Base-by-base conservation (phyloP, 1,140 invertebrate species). In the Drosophila insularis region DNA sequence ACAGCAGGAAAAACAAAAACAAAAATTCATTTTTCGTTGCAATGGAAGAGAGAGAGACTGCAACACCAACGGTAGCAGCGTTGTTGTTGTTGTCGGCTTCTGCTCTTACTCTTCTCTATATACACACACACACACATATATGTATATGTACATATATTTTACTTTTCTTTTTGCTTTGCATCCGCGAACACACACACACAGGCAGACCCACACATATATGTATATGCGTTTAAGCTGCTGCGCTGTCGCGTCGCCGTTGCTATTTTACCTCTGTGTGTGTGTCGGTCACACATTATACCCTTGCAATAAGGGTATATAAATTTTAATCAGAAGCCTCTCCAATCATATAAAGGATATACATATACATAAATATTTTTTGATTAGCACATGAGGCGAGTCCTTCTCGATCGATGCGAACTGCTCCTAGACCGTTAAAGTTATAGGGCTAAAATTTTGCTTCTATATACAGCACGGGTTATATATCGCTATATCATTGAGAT, bases 131-230 rank as follows among this genome's bases (percentile, higher is more conserved):
- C 21, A 14, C 27, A 55, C 27, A 68, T 21, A 46, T 13, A 32
- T 46, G n/a, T 13, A 56, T 35, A 2, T 63, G 46, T 56, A 19
- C 37, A 21, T 62, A 66, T 81, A 75, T 87, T 85, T 73, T 80
- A 66, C 80, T 78, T 80, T 80, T 89, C 84, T 82, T 87, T 87
- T 82, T 58, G 39, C 78, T 78, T 63, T 78, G 39, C 67, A 77
- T 77, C 59, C 73, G 73, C 17, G 61, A 17, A 54, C 31, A 6
- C n/a, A 54, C 61, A 53, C 54, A 39, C 21, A 14, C 27, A 55
- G 17, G 60, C 14, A 46, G 7, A 35, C 39, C n/a, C 11, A 58
- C 40, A 3, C 56, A 54, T 23, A 23, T 23, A 27, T 56, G 35
- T 63, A 43, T 63, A 43, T 64, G 56, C 68, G 68, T 68, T 50